Evolutionary conservation across 2,113 vertebrate species (phyloP).

Genomic region (Saimiri boliviensis): DNA sequence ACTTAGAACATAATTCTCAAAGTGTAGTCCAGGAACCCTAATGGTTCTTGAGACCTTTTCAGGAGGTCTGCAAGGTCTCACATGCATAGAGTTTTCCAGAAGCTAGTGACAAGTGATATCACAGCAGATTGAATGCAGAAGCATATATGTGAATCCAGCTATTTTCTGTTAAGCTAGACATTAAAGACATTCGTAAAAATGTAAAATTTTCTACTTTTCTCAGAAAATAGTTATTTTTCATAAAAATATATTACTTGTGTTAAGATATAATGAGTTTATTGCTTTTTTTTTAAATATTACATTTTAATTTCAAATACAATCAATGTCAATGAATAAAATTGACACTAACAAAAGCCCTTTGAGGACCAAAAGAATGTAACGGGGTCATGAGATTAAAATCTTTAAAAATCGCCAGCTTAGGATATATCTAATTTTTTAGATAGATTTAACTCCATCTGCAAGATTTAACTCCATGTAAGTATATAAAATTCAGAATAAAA

Average conservation of each 20-base stretch:
- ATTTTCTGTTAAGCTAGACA: neutral
- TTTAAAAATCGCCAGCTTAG: neutral
- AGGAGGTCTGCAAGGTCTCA: neutral
- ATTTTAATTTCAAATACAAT: constrained; percentile 55
- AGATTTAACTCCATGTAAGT: constrained; percentile 16
- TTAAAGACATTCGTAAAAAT: constrained; percentile 38
- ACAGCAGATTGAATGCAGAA: neutral
- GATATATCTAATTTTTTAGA: neutral
- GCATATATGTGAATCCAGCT: neutral
- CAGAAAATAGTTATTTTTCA: constrained; percentile 6
- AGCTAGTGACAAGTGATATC: neutral
- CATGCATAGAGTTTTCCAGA: neutral
- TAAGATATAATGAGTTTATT: neutral
- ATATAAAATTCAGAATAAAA: constrained; percentile 46
- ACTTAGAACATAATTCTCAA: neutral
- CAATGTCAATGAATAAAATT: neutral
- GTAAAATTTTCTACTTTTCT: neutral
- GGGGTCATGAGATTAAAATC: neutral
- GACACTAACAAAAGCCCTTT: constrained; percentile 31
- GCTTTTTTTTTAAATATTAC: neutral
- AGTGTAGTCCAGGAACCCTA: neutral
- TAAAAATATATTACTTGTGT: neutral
- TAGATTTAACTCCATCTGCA: constrained; percentile 29
- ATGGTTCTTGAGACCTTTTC: neutral
- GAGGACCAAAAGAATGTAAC: neutral